A percentile compares a stretch with the other conserved stretches of the same genome.
Evolutionary conservation across 1,140 invertebrate species (phyloP).

Genomic region (Microplitis mediator): DNA sequence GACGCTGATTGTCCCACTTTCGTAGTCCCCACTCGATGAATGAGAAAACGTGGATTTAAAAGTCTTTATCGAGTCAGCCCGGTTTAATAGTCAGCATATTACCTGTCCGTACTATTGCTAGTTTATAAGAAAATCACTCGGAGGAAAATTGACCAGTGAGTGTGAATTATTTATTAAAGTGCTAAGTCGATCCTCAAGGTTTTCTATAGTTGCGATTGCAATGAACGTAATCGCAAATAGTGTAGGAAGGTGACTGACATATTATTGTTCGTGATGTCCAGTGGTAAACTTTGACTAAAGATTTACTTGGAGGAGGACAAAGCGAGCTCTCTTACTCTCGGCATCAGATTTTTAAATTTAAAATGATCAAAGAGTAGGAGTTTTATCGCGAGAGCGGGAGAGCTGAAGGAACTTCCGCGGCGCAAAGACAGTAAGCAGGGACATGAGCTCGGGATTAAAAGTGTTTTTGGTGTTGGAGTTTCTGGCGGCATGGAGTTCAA

Average conservation of each 20-base stretch:
- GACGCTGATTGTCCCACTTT: constrained; percentile 17
- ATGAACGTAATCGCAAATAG: background rate
- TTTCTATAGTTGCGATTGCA: background rate
- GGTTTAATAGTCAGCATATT: background rate
- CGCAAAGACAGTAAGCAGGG: constrained; percentile 7
- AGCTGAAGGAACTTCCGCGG: background rate
- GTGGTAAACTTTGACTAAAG: background rate
- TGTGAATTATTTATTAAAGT: background rate
- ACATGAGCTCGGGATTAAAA: constrained; percentile 22
- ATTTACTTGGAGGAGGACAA: background rate
- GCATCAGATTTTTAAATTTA: background rate
- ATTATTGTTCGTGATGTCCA: background rate
- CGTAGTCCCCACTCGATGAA: constrained; percentile 11
- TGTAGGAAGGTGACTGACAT: background rate
- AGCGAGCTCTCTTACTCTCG: background rate
- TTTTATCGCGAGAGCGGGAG: constrained; percentile 1
- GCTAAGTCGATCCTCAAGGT: background rate
- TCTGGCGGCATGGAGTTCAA: constrained; percentile 25
- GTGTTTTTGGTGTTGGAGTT: constrained; percentile 28
- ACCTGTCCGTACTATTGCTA: background rate
- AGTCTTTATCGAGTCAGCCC: constrained; percentile 1
- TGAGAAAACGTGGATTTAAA: constrained; percentile 8
- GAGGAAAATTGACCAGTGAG: background rate
- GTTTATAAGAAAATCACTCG: background rate
- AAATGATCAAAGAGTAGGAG: constrained; percentile 3